Percentiles rank a stretch among this genome's conserved stretches.
These are phyloP conservation scores for Hepsetus odoe DNA, from an alignment of 2,113 vertebrate genomes.

Conservation along the genomic window DNA sequence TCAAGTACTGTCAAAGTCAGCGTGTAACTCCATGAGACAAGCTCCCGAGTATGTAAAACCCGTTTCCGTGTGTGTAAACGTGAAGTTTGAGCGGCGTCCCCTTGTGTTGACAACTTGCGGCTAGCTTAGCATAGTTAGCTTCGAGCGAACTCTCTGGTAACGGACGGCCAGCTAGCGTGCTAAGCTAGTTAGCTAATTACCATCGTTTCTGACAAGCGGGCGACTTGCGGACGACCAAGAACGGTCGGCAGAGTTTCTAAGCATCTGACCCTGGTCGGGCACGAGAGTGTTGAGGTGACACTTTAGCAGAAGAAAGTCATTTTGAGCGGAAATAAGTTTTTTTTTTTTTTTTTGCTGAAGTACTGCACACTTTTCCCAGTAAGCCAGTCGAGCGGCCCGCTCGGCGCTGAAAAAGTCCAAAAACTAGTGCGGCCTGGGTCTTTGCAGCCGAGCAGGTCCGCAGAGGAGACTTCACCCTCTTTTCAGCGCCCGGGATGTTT, in stretches of 20 bases:
- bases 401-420: slow-evolving; percentile 6
- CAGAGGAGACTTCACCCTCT: slow-evolving; percentile 60
- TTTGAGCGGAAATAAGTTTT: background rate
- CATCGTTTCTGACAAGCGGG: slow-evolving; percentile 38
- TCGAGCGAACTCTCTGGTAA: slow-evolving; percentile 21
- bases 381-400: slow-evolving; percentile 60
- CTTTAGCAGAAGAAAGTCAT: background rate
- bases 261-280: too few species aligned
- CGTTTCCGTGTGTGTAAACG: slow-evolving; percentile 16
- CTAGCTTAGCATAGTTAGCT: slow-evolving; percentile 28
- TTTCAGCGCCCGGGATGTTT: slow-evolving; percentile 66
- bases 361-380: slow-evolving; percentile 37
- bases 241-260: background rate
- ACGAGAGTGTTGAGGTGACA: background rate
- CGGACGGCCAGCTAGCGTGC: slow-evolving; percentile 12
- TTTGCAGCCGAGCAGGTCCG: slow-evolving; percentile 51
- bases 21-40: slow-evolving; percentile 23
- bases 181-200: slow-evolving; percentile 16
- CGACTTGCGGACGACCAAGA: background rate
- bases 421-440: slow-evolving; percentile 63
- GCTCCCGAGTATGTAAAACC: background rate
- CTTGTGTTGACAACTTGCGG: slow-evolving; percentile 48
- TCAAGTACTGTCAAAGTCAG: slow-evolving; percentile 62
- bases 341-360: slow-evolving; percentile 1
- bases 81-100: slow-evolving; percentile 11